Evolutionary conservation across 2,888 invertebrate genomes (phyloP).

Genomic region (Drosophila stalkeri): DNA sequence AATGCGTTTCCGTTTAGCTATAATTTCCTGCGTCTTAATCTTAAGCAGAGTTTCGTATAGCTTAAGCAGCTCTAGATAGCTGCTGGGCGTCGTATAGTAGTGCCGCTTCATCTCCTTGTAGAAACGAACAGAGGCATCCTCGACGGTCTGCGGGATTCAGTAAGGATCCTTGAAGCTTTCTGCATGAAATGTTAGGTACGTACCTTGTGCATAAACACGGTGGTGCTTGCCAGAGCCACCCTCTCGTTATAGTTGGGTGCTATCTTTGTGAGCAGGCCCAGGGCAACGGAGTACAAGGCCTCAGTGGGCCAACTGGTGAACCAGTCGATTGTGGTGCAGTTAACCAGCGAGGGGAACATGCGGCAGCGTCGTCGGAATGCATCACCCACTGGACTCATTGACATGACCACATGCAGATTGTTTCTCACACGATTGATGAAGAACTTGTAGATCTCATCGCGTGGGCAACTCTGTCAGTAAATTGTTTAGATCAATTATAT

Average conservation of each 20-base stretch:
- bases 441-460: conserved; percentile 93
- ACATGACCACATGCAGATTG: conserved; percentile 93
- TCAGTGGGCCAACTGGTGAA: conserved; percentile 96
- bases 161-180: neutral
- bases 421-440: conserved; percentile 93
- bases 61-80: conserved; percentile 94
- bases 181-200: neutral
- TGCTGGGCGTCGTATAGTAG: conserved; percentile 96
- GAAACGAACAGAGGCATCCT: conserved; percentile 90
- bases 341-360: conserved; percentile 97
- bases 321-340: conserved; percentile 98
- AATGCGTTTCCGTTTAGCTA: conserved; percentile 88
- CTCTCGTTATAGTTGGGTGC: conserved; percentile 86
- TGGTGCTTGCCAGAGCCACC: conserved; percentile 87
- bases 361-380: conserved; percentile 94
- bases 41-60: conserved; percentile 90
- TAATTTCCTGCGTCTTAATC: conserved; percentile 89
- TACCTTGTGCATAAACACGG: conserved; percentile 91
- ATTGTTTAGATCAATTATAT: neutral
- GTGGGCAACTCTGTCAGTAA: conserved; percentile 86
- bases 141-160: conserved; percentile 88
- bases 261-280: conserved; percentile 89
- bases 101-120: conserved; percentile 93
- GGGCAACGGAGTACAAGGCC: conserved; percentile 93
- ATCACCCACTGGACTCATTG: conserved; percentile 96